phyloP scores from a whole-genome alignment of 2,113 vertebrate species.

The Sinocyclocheilus rhinocerous region DNA sequence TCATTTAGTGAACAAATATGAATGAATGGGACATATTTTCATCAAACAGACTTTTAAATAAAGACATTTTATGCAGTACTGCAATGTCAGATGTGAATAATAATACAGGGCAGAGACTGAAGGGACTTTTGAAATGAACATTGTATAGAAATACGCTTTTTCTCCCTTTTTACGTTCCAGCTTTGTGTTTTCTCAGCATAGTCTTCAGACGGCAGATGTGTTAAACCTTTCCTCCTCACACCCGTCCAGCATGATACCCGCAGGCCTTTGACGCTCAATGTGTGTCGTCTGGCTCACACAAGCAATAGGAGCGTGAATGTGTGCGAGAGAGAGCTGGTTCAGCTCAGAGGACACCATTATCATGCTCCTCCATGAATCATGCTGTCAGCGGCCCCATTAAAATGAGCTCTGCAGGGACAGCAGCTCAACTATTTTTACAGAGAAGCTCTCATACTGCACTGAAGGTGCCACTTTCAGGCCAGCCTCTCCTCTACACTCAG shows the following conservation, averaged over 20 bases:
- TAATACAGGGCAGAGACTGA: neutral
- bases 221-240: neutral
- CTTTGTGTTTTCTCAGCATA: neutral
- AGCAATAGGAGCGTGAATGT: neutral
- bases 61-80: neutral
- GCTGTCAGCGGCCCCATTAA: constrained; percentile 59
- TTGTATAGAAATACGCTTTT: neutral
- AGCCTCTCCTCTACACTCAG: neutral
- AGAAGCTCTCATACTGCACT: constrained; percentile 35
- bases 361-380: constrained; percentile 53
- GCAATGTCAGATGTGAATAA: neutral
- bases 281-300: constrained; percentile 7
- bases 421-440: constrained; percentile 52
- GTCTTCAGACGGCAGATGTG: neutral
- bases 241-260: constrained; percentile 2
- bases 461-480: constrained; percentile 16
- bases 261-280: neutral
- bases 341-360: constrained; percentile 45
- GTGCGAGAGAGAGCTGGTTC: constrained; percentile 4
- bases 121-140: neutral
- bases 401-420: constrained; percentile 51
- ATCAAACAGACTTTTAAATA: neutral
- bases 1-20: no score
- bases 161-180: neutral
- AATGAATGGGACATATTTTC: no score